phyloP scores from a whole-genome alignment of 2,797 vertebrate species.

The Salarias fasciatus region DNA sequence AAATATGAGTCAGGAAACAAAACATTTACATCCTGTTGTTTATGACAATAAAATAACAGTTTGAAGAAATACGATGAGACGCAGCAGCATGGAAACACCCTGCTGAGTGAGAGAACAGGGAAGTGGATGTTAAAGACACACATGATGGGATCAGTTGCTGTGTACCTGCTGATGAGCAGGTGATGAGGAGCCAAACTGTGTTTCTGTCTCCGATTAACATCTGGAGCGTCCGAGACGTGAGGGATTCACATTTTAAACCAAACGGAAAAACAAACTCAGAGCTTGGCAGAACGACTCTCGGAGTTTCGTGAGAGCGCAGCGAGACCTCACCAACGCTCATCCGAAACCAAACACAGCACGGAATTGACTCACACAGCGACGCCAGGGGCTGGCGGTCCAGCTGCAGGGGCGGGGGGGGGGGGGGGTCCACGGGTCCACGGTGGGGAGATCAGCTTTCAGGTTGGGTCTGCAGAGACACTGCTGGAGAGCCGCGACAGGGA shows the following conservation, averaged over 20 bases:
- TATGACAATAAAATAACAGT: no score
- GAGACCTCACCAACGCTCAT: conserved; percentile 24
- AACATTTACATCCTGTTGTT: no score
- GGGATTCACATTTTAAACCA: conserved; percentile 33
- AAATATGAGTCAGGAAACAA: no score
- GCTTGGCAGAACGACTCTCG: conserved; percentile 11
- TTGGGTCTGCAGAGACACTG: conserved; percentile 5
- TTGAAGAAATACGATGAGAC: no score
- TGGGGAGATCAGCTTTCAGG: no score
- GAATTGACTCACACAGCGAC: background rate
- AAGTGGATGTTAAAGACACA: no score
- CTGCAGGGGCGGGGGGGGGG: no score
- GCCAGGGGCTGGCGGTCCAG: background rate
- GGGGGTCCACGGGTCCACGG: conserved; percentile 44
- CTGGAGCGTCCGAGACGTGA: conserved; percentile 32
- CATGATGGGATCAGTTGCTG: background rate
- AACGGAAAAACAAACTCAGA: conserved; percentile 25
- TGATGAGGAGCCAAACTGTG: conserved; percentile 18
- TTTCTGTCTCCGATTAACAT: conserved; percentile 60
- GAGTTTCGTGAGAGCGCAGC: conserved; percentile 34
- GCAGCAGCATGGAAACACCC: no score
- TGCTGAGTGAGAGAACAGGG: no score
- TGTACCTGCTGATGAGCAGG: conserved; percentile 20
- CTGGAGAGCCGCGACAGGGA: no score
- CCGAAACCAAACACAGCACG: conserved; percentile 24